phyloP scores from a whole-genome alignment of 2,113 vertebrate genomes.

The Tupaia chinensis region DNA sequence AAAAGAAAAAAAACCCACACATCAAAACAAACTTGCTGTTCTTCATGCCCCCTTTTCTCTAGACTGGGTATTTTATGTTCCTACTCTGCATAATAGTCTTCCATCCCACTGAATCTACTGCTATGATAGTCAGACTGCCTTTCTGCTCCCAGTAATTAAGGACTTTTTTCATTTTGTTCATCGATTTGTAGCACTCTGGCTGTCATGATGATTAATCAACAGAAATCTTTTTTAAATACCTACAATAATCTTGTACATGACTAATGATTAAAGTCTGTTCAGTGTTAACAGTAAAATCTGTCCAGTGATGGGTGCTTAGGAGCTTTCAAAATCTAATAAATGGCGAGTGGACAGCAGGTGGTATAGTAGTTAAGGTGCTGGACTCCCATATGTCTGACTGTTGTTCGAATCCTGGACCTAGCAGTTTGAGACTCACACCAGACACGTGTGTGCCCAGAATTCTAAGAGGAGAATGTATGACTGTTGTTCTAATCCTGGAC shows the following conservation, averaged over 20 bases:
- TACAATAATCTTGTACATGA: neutral
- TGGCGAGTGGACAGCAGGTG: neutral
- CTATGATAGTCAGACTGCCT: neutral
- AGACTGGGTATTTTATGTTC: neutral
- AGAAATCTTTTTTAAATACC: conserved; percentile 33
- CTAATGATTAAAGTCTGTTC: conserved; percentile 14
- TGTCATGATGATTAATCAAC: neutral
- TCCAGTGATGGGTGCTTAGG: conserved; percentile 15
- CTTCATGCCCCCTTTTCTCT: neutral
- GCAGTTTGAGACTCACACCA: no score
- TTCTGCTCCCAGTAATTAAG: neutral
- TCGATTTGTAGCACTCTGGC: neutral
- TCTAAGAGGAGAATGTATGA: no score
- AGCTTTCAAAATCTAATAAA: conserved; percentile 25
- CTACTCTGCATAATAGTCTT: neutral
- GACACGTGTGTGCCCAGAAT: no score
- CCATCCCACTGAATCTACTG: neutral
- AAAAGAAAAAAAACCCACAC: neutral
- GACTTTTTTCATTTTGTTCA: neutral
- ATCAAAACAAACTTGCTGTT: neutral
- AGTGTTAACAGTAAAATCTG: conserved; percentile 56
- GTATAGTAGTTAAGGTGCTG: no score
- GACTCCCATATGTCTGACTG: no score
- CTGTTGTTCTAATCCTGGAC: no score
- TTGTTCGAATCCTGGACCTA: no score